These are phyloP conservation scores for Euura lappo DNA, from an alignment of 1,140 invertebrate genomes.

Conservation along the genomic window DNA sequence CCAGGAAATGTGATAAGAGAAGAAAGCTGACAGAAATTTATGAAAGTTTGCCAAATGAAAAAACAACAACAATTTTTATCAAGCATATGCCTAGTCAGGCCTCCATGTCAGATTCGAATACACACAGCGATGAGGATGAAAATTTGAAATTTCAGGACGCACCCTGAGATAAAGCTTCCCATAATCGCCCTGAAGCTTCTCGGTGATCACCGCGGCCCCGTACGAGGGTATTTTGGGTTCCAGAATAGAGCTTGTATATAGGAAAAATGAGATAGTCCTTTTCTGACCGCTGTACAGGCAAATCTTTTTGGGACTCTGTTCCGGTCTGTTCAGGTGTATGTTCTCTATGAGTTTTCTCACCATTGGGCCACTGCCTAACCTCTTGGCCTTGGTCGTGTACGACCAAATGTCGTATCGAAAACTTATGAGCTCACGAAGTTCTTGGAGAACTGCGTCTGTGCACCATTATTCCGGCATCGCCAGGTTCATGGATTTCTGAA, in stretches of 20 bases:
- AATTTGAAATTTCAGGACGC: too few relatives aligned
- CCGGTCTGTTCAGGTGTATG: slow-evolving; percentile 9
- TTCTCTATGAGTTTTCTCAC: slow-evolving; percentile 34
- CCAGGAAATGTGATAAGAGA: too few relatives aligned
- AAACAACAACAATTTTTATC: too few relatives aligned
- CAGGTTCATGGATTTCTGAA: slow-evolving; percentile 62
- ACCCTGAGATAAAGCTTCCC: slow-evolving; percentile 56
- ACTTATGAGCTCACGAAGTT: slow-evolving; percentile 51
- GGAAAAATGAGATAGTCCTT: slow-evolving; percentile 69
- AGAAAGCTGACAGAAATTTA: too few relatives aligned
- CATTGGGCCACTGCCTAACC: slow-evolving; percentile 63
- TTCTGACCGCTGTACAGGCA: slow-evolving; percentile 72
- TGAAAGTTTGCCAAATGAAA: too few relatives aligned
- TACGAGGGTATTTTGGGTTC: slow-evolving; percentile 70
- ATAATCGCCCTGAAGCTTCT: slow-evolving; percentile 62
- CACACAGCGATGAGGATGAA: too few relatives aligned
- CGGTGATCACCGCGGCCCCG: slow-evolving; percentile 68
- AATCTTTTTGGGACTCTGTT: slow-evolving; percentile 52
- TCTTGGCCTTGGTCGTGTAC: slow-evolving; percentile 64
- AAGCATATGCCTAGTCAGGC: too few relatives aligned
- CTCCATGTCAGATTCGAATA: too few relatives aligned
- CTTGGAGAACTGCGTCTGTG: slow-evolving; percentile 61
- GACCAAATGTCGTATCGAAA: slow-evolving; percentile 64
- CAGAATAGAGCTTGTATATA: slow-evolving; percentile 69
- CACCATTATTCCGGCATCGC: slow-evolving; percentile 67